Percentiles rank a stretch among this genome's conserved stretches.
These are phyloP conservation scores for Peromyscus aztecus DNA, from an alignment of 2,797 vertebrate genomes.

Conservation along the genomic window DNA sequence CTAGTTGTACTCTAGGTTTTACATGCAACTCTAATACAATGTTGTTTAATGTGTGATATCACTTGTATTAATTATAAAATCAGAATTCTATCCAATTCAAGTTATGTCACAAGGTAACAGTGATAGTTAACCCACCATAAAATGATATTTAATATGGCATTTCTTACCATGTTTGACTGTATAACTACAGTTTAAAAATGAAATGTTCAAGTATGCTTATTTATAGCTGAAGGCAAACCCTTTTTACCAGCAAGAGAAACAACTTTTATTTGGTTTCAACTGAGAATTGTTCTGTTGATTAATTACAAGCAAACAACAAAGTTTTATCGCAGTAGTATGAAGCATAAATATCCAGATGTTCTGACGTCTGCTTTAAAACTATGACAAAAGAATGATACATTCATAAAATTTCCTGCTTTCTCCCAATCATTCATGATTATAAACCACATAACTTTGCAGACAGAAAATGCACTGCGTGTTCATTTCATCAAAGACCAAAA, in stretches of 20 bases:
- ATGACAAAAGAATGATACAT: not conserved
- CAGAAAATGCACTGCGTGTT: not conserved
- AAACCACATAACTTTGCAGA: constrained; percentile 19
- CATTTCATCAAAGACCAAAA: constrained; percentile 12
- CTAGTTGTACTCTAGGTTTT: not conserved
- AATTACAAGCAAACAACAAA: constrained; percentile 51
- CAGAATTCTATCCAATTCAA: not conserved
- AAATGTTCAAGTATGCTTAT: constrained; percentile 54
- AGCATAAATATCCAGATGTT: constrained; percentile 42
- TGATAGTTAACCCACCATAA: constrained; percentile 3
- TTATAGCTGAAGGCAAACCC: constrained; percentile 49
- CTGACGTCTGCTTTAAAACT: constrained; percentile 3
- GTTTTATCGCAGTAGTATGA: constrained; percentile 39
- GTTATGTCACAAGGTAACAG: not conserved
- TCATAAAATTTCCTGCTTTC: constrained; percentile 2
- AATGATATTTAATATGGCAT: constrained; percentile 46
- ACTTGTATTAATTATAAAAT: not conserved
- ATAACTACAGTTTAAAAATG: constrained; percentile 56
- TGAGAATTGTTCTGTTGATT: constrained; percentile 36
- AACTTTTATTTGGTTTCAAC: constrained; percentile 44
- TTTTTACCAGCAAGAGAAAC: constrained; percentile 51
- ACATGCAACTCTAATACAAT: not conserved
- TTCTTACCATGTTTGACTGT: not conserved
- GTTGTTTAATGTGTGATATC: not conserved
- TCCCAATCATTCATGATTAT: not conserved